Conservation (phyloP, 2,888 invertebrate genomes). For the Cosmopolites sordidus region DNA sequence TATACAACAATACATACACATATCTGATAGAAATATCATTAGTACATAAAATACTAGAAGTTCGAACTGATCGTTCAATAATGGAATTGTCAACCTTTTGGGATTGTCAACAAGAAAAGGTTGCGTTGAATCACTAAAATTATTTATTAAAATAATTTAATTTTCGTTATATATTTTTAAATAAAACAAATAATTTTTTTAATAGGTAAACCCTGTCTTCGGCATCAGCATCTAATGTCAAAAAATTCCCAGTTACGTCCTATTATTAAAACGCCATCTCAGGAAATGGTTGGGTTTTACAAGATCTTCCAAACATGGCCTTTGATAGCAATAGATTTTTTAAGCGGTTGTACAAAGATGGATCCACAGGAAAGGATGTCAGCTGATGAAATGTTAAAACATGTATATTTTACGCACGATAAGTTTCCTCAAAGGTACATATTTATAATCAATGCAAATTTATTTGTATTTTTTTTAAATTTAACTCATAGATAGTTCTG, state of each 20-base stretch:
- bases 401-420: constrained; percentile 62
- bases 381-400: constrained; percentile 61
- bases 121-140: too few species aligned
- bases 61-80: too few species aligned
- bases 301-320: constrained; percentile 50
- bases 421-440: constrained; percentile 18
- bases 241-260: constrained; percentile 49
- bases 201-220: constrained; percentile 48
- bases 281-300: constrained; percentile 34
- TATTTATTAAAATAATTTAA: too few species aligned
- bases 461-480: neutral
- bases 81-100: too few species aligned
- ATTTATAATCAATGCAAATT: neutral
- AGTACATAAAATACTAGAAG: too few species aligned
- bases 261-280: constrained; percentile 41
- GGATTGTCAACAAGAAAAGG: too few species aligned
- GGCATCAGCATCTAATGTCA: constrained; percentile 49
- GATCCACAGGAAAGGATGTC: constrained; percentile 63
- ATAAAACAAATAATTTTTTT: too few species aligned
- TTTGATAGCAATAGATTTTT: constrained; percentile 47
- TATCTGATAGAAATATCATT: too few species aligned
- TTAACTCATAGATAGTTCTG: neutral
- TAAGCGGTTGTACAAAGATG: constrained; percentile 54
- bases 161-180: too few species aligned
- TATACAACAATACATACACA: too few species aligned